These are phyloP conservation scores for Drepana falcataria DNA, from an alignment of 2,888 invertebrate species.

Conservation along the genomic window DNA sequence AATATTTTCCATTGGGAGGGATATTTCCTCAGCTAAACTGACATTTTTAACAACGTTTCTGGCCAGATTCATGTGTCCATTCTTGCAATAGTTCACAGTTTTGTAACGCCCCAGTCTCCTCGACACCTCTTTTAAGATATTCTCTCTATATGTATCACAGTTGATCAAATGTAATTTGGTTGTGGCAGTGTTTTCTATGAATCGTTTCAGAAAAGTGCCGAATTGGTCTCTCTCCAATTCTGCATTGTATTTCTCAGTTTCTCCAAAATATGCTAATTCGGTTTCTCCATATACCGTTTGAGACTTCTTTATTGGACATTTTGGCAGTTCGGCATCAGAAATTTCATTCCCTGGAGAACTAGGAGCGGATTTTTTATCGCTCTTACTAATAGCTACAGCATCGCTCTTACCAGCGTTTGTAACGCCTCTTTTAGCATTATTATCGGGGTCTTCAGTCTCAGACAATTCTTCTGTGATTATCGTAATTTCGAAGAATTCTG, in stretches of 20 bases:
- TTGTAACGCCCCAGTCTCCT: conserved; percentile 47
- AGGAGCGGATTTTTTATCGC: not conserved
- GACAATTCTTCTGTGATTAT: conserved; percentile 54
- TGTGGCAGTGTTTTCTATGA: conserved; percentile 21
- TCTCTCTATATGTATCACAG: conserved; percentile 61
- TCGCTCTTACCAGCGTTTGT: not conserved
- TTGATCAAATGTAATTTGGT: conserved; percentile 57
- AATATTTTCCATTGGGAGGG: conserved; percentile 44
- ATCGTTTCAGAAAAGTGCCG: conserved; percentile 44
- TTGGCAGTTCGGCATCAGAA: conserved; percentile 7
- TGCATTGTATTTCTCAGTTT: conserved; percentile 56
- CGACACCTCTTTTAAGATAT: conserved; percentile 49
- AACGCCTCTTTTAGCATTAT: conserved; percentile 6
- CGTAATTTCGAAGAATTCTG: conserved; percentile 47
- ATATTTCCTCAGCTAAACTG: conserved; percentile 48
- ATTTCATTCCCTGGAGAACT: conserved; percentile 11
- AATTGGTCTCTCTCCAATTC: conserved; percentile 52
- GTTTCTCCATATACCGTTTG: conserved; percentile 18
- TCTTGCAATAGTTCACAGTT: conserved; percentile 58
- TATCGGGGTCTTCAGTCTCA: conserved; percentile 37
- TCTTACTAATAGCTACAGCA: conserved; percentile 9
- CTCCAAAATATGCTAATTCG: conserved; percentile 50
- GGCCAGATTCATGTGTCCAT: conserved; percentile 51
- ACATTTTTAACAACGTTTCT: conserved; percentile 54
- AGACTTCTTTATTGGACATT: conserved; percentile 2